phyloP scores from a whole-genome alignment of 2,113 vertebrate genomes.

The Corydoras sp. region DNA sequence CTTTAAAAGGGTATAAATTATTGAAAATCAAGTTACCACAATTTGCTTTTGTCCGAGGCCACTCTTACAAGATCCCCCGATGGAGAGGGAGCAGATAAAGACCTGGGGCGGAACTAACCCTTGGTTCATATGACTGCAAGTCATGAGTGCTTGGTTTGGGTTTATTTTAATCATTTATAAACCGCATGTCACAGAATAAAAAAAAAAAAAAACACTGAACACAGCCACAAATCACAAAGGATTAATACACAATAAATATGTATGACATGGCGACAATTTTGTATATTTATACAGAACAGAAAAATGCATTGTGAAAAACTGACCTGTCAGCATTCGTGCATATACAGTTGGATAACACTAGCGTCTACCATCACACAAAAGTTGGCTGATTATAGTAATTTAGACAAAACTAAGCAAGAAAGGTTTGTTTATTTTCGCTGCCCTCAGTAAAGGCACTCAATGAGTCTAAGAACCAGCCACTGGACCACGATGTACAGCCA shows the following conservation, averaged over 20 bases:
- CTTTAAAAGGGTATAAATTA: slow-evolving; percentile 61
- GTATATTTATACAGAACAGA: not conserved
- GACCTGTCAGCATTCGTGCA: too few relatives aligned
- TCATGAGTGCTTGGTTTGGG: not conserved
- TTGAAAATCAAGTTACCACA: slow-evolving; percentile 64
- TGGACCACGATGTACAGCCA: too few relatives aligned
- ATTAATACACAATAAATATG: not conserved
- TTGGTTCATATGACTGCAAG: not conserved
- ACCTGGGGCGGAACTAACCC: not conserved
- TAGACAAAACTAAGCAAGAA: too few relatives aligned
- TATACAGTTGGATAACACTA: too few relatives aligned
- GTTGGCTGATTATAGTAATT: too few relatives aligned
- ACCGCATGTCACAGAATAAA: not conserved
- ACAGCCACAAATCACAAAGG: not conserved
- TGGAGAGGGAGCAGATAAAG: slow-evolving; percentile 21
- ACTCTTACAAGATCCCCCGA: slow-evolving; percentile 43
- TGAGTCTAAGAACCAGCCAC: too few relatives aligned
- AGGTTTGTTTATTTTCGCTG: too few relatives aligned
- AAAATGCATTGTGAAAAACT: not conserved
- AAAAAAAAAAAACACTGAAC: not conserved
- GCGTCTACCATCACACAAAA: too few relatives aligned
- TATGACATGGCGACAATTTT: not conserved
- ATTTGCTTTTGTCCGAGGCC: slow-evolving; percentile 53
- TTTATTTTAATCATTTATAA: slow-evolving; percentile 9
- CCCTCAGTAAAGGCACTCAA: too few relatives aligned